Percentiles rank a stretch among this genome's conserved stretches.
These are phyloP conservation scores for Unio pictorum DNA, from an alignment of 2,888 invertebrate species.

Conservation along the genomic window DNA sequence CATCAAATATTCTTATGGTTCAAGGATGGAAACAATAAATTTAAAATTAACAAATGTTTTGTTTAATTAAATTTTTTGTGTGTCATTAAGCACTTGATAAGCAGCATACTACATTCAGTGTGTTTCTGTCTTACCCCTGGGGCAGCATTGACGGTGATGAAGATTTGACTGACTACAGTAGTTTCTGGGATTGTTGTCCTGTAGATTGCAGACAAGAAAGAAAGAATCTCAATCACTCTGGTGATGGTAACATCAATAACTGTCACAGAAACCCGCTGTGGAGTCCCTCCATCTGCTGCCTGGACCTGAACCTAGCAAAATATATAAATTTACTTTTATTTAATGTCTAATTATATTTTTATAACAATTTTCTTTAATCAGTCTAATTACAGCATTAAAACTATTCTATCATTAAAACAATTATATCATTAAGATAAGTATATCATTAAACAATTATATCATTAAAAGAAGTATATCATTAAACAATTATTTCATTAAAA, in stretches of 20 bases:
- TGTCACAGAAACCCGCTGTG: slow-evolving; percentile 34
- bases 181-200: slow-evolving; percentile 53
- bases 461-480: no score
- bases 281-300: slow-evolving; percentile 59
- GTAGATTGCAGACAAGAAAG: slow-evolving; percentile 42
- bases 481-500: no score
- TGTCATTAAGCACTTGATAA: no score
- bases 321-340: slow-evolving; percentile 1
- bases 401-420: no score
- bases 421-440: no score
- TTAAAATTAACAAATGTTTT: no score
- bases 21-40: no score
- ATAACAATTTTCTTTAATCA: no score
- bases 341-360: neutral
- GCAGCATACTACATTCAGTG: neutral
- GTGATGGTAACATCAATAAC: slow-evolving; percentile 54
- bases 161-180: slow-evolving; percentile 31
- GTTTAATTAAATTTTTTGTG: no score
- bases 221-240: slow-evolving; percentile 46
- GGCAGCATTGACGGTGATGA: slow-evolving; percentile 44
- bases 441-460: no score
- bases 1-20: no score
- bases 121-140: slow-evolving; percentile 37
- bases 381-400: no score
- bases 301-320: slow-evolving; percentile 45